A percentile compares a stretch with the other conserved stretches of the same genome.
phyloP scores from a whole-genome alignment of 2,113 vertebrate species.

The Dicentrarchus labrax region DNA sequence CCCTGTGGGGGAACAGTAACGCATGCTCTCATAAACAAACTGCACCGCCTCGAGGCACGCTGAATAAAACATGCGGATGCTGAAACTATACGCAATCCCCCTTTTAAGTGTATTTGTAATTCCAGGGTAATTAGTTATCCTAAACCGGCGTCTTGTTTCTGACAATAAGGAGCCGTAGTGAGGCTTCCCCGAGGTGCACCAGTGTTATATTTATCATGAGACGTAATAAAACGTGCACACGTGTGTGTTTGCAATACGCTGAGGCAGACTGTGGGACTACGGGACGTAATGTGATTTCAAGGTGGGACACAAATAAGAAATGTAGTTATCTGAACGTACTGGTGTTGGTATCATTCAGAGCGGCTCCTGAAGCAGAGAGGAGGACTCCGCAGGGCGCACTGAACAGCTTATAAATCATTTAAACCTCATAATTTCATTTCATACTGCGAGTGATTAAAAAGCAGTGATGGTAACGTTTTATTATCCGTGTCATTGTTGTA shows the following conservation, averaged over 20 bases:
- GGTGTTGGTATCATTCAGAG: neutral
- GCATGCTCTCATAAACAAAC: constrained; percentile 53
- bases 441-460: constrained; percentile 51
- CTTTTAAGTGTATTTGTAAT: constrained; percentile 42
- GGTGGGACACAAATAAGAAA: constrained; percentile 5
- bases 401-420: constrained; percentile 36
- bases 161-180: neutral
- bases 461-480: constrained; percentile 29
- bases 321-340: neutral
- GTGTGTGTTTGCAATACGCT: neutral
- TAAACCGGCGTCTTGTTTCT: constrained; percentile 6
- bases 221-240: neutral
- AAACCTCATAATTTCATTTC: constrained; percentile 48
- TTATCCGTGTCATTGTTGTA: constrained; percentile 35
- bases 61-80: constrained; percentile 52
- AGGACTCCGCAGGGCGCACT: neutral
- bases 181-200: neutral
- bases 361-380: neutral
- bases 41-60: neutral
- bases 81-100: constrained; percentile 28
- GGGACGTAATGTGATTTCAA: constrained; percentile 4
- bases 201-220: neutral
- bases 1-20: constrained; percentile 12
- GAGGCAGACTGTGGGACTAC: neutral
- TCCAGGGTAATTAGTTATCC: constrained; percentile 53